phyloP scores from a whole-genome alignment of 2,888 invertebrate species.

The Drosophila monieri region DNA sequence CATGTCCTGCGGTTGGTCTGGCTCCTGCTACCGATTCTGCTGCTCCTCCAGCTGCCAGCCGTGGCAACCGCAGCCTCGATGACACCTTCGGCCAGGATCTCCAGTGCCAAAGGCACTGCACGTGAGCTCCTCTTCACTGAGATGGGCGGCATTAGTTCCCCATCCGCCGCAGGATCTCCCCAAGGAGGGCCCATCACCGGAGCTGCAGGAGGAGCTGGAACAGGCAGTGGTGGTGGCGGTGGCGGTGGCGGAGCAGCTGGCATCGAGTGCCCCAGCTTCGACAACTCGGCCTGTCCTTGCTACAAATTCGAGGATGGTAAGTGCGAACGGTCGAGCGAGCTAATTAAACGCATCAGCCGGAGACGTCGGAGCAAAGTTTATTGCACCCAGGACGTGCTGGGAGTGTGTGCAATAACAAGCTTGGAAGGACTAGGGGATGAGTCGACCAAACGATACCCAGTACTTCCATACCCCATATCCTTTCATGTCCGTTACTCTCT shows the following conservation, averaged over 20 bases:
- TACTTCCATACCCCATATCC: background rate
- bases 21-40: conserved; percentile 25
- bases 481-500: too few species aligned
- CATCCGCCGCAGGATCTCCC: conserved; percentile 1
- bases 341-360: conserved; percentile 47
- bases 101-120: conserved; percentile 51
- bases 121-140: conserved; percentile 52
- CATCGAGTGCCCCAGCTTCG: conserved; percentile 89
- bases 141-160: conserved; percentile 23
- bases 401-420: conserved; percentile 50
- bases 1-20: conserved; percentile 71
- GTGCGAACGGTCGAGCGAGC: conserved; percentile 61
- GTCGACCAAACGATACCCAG: background rate
- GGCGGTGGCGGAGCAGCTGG: conserved; percentile 51
- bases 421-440: background rate
- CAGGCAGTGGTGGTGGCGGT: background rate
- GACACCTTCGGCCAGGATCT: conserved; percentile 51
- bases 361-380: conserved; percentile 44
- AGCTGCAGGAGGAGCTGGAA: background rate
- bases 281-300: conserved; percentile 94
- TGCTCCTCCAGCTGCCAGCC: conserved; percentile 26
- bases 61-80: conserved; percentile 38
- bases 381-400: conserved; percentile 60
- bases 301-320: conserved; percentile 95
- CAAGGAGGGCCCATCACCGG: conserved; percentile 6